Percentiles rank a stretch among this genome's conserved stretches.
These are phyloP conservation scores for Lophochroa leadbeateri DNA, from an alignment of 2,113 vertebrate species.

Conservation along the genomic window DNA sequence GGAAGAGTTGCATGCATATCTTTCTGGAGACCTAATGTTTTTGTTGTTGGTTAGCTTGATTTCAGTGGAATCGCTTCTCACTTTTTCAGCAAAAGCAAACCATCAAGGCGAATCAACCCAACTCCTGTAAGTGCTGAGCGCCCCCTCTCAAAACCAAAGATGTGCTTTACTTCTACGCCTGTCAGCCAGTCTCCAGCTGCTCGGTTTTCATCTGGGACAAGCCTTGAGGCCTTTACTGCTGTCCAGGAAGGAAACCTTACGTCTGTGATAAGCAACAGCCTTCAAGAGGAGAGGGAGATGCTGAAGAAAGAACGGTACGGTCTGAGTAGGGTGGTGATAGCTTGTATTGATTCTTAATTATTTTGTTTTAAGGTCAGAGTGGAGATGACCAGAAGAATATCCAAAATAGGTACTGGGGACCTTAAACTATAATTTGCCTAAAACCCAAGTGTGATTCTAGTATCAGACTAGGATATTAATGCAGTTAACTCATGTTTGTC, in stretches of 20 bases:
- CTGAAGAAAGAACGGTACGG: conserved; percentile 90
- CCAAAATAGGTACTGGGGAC: background rate
- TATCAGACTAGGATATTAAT: background rate
- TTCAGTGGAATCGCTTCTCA: background rate
- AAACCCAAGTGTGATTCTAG: background rate
- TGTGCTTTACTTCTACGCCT: conserved; percentile 93
- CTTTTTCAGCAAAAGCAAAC: conserved; percentile 83
- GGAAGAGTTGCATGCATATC: background rate
- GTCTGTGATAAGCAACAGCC: conserved; percentile 65
- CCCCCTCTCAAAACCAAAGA: conserved; percentile 91
- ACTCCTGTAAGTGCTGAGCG: conserved; percentile 92
- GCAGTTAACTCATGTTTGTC: background rate
- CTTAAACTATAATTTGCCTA: background rate
- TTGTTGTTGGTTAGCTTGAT: background rate
- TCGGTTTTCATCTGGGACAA: conserved; percentile 56
- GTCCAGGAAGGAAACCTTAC: conserved; percentile 55
- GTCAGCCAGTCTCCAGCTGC: conserved; percentile 79
- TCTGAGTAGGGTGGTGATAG: background rate
- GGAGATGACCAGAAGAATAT: background rate
- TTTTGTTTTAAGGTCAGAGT: background rate
- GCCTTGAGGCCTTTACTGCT: conserved; percentile 67
- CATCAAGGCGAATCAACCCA: conserved; percentile 95
- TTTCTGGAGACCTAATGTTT: background rate
- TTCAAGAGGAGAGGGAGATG: conserved; percentile 94
- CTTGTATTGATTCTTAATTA: background rate